phyloP scores from a whole-genome alignment of 2,797 vertebrate species.

The Antennarius maculatus region DNA sequence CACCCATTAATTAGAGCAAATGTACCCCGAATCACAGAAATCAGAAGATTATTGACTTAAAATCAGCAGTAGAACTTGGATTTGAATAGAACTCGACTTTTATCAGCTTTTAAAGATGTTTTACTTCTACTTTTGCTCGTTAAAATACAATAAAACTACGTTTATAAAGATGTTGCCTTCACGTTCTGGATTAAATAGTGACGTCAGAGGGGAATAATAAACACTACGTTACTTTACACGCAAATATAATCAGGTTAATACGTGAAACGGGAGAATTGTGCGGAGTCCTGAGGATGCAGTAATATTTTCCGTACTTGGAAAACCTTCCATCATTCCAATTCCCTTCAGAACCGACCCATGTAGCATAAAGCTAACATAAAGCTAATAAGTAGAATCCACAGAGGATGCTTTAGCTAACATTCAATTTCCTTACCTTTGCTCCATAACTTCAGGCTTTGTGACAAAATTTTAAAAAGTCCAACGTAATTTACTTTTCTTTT shows the following conservation, averaged over 20 bases:
- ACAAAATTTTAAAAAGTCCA: constrained; percentile 21
- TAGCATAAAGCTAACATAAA: neutral
- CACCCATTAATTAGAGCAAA: neutral
- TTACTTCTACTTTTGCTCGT: neutral
- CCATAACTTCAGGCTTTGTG: constrained; percentile 46
- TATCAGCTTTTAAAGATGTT: neutral
- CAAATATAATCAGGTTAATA: neutral
- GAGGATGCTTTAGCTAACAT: neutral
- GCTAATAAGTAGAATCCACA: neutral
- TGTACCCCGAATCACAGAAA: neutral
- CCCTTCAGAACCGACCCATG: neutral
- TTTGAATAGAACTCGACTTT: too few relatives aligned
- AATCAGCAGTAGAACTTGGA: too few relatives aligned
- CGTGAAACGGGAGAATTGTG: neutral
- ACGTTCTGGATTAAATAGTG: neutral
- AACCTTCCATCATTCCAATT: constrained; percentile 4
- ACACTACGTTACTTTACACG: neutral
- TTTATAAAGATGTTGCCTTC: too few relatives aligned
- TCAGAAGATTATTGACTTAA: too few relatives aligned
- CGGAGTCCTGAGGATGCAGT: constrained; percentile 8
- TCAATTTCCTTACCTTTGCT: constrained; percentile 55
- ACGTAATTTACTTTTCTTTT: constrained; percentile 15
- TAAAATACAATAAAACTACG: too few relatives aligned
- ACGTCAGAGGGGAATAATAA: neutral
- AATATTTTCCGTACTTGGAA: constrained; percentile 22